Percentiles rank a stretch among this genome's conserved stretches.
Evolutionary conservation across 2,113 vertebrate genomes (phyloP).

Genomic region (Callipepla squamata): DNA sequence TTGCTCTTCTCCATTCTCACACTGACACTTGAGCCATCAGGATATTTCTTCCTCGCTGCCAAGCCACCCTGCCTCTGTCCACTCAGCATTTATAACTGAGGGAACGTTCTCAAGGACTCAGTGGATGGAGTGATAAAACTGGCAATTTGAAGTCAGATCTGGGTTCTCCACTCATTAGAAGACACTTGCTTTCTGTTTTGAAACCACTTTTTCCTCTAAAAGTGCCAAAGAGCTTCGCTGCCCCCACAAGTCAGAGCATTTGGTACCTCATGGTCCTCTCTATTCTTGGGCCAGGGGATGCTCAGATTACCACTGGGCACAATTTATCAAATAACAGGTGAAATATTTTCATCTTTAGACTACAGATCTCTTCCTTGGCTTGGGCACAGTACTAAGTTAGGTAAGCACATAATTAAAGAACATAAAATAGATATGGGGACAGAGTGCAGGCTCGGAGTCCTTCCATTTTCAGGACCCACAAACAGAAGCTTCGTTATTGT

Average conservation of each 20-base stretch:
- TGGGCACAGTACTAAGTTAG: background rate
- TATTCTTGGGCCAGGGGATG: background rate
- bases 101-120: background rate
- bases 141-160: background rate
- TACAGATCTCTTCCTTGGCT: background rate
- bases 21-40: background rate
- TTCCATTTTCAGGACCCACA: background rate
- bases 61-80: background rate
- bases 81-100: background rate
- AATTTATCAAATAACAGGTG: background rate
- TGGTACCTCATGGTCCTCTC: background rate
- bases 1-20: background rate
- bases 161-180: background rate
- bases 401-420: background rate
- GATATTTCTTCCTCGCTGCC: background rate
- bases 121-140: background rate
- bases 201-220: background rate
- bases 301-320: background rate
- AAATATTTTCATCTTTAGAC: constrained; percentile 11
- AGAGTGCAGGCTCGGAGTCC: background rate
- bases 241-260: background rate
- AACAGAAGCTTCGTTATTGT: constrained; percentile 26
- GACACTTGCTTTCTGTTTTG: background rate
- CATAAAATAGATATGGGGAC: background rate
- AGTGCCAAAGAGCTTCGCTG: background rate